Evolutionary conservation across 2,888 invertebrate species (phyloP).

Genomic region (Platycheirus rosarum): DNA sequence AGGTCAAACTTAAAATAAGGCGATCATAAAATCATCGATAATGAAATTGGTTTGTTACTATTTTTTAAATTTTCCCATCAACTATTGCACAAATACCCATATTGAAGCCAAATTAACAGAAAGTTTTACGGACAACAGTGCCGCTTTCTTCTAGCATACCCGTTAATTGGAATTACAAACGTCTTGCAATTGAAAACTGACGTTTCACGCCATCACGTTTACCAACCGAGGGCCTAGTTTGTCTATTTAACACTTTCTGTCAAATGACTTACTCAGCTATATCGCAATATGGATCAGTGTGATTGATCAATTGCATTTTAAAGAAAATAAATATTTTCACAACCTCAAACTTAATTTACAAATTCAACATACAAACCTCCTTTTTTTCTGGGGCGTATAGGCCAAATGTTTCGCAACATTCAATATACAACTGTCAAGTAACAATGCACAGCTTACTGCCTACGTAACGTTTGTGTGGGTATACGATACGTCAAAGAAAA

Average conservation of each 20-base stretch:
- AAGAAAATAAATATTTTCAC: neutral
- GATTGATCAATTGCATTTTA: neutral
- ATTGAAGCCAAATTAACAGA: no score
- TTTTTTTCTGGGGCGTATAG: conserved; percentile 16
- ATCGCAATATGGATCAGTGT: neutral
- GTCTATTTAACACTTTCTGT: neutral
- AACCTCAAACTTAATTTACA: no score
- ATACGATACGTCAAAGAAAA: neutral
- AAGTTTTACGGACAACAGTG: no score
- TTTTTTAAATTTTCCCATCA: no score
- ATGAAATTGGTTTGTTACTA: no score
- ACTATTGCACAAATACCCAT: no score
- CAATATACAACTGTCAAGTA: neutral
- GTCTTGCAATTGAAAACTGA: neutral
- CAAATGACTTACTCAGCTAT: conserved; percentile 4
- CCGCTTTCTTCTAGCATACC: conserved; percentile 6
- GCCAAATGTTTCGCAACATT: conserved; percentile 2
- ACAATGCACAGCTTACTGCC: conserved; percentile 5
- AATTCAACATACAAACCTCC: no score
- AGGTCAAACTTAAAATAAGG: no score
- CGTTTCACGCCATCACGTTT: neutral
- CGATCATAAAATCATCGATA: no score
- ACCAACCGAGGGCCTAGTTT: no score
- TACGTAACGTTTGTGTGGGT: conserved; percentile 8
- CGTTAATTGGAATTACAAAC: no score